phyloP scores from a whole-genome alignment of 2,888 invertebrate genomes.

The Xanthia icteritia region DNA sequence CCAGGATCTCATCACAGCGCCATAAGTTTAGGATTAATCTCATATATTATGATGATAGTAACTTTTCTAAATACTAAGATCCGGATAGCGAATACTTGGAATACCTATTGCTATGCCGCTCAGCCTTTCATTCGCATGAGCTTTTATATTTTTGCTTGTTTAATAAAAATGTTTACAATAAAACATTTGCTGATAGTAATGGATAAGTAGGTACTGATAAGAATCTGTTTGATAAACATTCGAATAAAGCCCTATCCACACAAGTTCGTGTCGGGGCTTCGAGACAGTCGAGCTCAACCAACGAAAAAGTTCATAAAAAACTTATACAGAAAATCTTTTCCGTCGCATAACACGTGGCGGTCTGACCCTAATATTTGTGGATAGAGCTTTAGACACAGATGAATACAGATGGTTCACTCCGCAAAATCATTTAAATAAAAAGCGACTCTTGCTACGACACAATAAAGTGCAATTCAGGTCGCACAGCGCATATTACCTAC shows the following conservation, averaged over 20 bases:
- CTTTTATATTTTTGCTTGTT: not conserved
- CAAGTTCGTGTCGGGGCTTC: not conserved
- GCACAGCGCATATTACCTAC: too few relatives aligned
- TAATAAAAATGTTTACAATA: not conserved
- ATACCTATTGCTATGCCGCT: not conserved
- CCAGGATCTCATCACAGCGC: not conserved
- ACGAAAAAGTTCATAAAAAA: not conserved
- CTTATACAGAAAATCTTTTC: not conserved
- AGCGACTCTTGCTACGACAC: too few relatives aligned
- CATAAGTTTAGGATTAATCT: not conserved
- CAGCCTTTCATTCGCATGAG: conserved; percentile 22
- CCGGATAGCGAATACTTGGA: not conserved
- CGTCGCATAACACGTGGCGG: too few relatives aligned
- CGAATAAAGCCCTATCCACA: not conserved
- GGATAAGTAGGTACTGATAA: not conserved
- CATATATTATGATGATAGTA: not conserved
- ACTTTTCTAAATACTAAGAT: not conserved
- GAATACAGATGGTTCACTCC: too few relatives aligned
- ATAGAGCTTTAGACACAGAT: too few relatives aligned
- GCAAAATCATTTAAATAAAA: too few relatives aligned
- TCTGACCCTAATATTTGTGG: not conserved
- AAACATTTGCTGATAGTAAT: not conserved
- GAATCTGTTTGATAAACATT: conserved; percentile 8
- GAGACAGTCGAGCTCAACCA: not conserved
- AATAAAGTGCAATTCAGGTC: too few relatives aligned